phyloP scores from a whole-genome alignment of 2,113 vertebrate species.

The Lethenteron reissneri region DNA sequence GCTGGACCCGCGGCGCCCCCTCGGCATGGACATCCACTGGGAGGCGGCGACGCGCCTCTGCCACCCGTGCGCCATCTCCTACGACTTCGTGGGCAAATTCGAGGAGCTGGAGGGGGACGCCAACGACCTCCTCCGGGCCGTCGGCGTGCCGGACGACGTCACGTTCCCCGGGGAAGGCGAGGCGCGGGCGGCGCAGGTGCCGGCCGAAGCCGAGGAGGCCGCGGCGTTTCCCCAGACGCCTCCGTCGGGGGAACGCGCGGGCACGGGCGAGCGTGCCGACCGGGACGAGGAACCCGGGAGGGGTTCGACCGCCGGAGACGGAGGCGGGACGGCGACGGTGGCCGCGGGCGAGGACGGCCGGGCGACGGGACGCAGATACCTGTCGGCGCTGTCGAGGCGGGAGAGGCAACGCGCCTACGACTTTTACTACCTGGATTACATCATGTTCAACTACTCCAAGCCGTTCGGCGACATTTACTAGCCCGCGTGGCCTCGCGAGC shows the following conservation, averaged over 20 bases:
- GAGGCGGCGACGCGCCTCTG: constrained; percentile 59
- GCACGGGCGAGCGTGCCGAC: constrained; percentile 30
- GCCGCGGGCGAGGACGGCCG: constrained; percentile 18
- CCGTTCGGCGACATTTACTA: constrained; percentile 75
- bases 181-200: neutral
- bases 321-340: constrained; percentile 45
- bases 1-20: constrained; percentile 55
- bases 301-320: constrained; percentile 60
- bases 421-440: constrained; percentile 91
- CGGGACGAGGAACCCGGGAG: constrained; percentile 9
- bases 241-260: constrained; percentile 61
- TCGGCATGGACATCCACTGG: constrained; percentile 97
- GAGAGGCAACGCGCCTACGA: constrained; percentile 63
- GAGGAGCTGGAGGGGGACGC: constrained; percentile 82
- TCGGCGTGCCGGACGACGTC: constrained; percentile 47
- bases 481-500: neutral
- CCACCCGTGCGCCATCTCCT: constrained; percentile 71
- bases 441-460: constrained; percentile 96
- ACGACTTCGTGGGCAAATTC: constrained; percentile 78
- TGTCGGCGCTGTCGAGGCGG: constrained; percentile 41
- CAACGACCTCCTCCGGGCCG: constrained; percentile 47
- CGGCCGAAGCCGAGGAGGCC: neutral
- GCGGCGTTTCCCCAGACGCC: too few species aligned
- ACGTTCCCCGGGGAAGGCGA: constrained; percentile 30
- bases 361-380: constrained; percentile 27